These are phyloP conservation scores for Clavelina lepadiformis DNA, from an alignment of 23 tunicate species.

Conservation along the genomic window DNA sequence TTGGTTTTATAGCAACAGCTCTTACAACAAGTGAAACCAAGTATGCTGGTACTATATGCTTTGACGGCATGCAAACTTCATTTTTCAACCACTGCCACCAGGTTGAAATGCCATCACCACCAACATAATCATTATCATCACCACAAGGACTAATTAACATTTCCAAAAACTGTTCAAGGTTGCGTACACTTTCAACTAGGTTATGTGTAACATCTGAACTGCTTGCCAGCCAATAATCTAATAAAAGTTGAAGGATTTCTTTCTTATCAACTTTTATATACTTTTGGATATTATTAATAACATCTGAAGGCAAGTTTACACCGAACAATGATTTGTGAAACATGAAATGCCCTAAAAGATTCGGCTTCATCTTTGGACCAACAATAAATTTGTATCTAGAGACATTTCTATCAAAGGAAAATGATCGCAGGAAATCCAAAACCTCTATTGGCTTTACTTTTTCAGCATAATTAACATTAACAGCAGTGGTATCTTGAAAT, in stretches of 20 bases:
- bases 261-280: slow-evolving; percentile 15
- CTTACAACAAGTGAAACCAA: slow-evolving; percentile 38
- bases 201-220: slow-evolving; percentile 13
- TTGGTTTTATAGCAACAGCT: slow-evolving; percentile 35
- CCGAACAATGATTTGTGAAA: slow-evolving; percentile 51
- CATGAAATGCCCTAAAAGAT: too few species aligned
- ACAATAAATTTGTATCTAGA: too few species aligned
- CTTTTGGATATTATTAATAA: slow-evolving; percentile 21
- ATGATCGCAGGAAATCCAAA: too few species aligned
- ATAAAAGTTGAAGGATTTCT: slow-evolving; percentile 13
- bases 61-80: slow-evolving; percentile 50
- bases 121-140: slow-evolving; percentile 7
- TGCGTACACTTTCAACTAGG: slow-evolving; percentile 4
- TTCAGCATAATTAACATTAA: too few species aligned
- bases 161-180: slow-evolving; percentile 25
- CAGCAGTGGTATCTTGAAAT: too few species aligned
- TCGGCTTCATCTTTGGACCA: too few species aligned
- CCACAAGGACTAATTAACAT: neutral
- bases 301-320: slow-evolving; percentile 25
- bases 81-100: slow-evolving; percentile 59
- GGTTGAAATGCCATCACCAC: neutral
- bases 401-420: too few species aligned
- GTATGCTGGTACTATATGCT: slow-evolving; percentile 26
- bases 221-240: slow-evolving; percentile 15
- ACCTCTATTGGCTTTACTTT: too few species aligned